phyloP scores from a whole-genome alignment of 2,888 invertebrate genomes.

The Trissoscelio sp. region DNA sequence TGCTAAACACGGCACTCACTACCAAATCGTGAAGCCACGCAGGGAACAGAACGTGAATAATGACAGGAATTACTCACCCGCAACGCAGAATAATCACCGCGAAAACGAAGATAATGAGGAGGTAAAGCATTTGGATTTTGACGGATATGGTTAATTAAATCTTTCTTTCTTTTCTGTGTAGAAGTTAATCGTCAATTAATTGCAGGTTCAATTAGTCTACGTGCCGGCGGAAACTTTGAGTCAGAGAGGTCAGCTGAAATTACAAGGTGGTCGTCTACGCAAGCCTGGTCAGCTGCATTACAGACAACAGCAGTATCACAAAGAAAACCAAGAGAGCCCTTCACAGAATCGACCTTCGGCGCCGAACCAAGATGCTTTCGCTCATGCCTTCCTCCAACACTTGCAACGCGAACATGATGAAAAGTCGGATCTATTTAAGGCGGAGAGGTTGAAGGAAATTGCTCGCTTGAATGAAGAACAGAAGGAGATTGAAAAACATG shows the following conservation, averaged over 20 bases:
- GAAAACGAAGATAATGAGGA: constrained; percentile 74
- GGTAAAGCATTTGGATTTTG: constrained; percentile 65
- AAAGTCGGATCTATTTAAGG: constrained; percentile 76
- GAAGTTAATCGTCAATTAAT: not conserved
- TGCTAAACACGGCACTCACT: constrained; percentile 69
- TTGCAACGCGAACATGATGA: constrained; percentile 78
- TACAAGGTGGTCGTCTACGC: constrained; percentile 74
- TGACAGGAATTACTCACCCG: constrained; percentile 66
- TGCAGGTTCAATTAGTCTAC: constrained; percentile 90
- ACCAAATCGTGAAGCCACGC: constrained; percentile 69
- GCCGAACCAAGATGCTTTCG: constrained; percentile 73
- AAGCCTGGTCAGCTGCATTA: constrained; percentile 72
- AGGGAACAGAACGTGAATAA: constrained; percentile 64
- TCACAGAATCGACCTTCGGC: constrained; percentile 49
- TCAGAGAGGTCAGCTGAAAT: constrained; percentile 82
- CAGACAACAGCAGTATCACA: constrained; percentile 71
- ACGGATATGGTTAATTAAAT: constrained; percentile 26
- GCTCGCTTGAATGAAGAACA: constrained; percentile 77
- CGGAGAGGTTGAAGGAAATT: constrained; percentile 79
- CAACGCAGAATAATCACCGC: constrained; percentile 57
- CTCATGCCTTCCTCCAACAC: constrained; percentile 78
- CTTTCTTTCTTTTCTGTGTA: too few relatives aligned
- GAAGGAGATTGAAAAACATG: constrained; percentile 77
- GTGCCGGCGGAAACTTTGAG: constrained; percentile 91
- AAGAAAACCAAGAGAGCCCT: constrained; percentile 55